Evolutionary conservation across 2,113 vertebrate species (phyloP).

Genomic region (Rhinolophus sinicus): DNA sequence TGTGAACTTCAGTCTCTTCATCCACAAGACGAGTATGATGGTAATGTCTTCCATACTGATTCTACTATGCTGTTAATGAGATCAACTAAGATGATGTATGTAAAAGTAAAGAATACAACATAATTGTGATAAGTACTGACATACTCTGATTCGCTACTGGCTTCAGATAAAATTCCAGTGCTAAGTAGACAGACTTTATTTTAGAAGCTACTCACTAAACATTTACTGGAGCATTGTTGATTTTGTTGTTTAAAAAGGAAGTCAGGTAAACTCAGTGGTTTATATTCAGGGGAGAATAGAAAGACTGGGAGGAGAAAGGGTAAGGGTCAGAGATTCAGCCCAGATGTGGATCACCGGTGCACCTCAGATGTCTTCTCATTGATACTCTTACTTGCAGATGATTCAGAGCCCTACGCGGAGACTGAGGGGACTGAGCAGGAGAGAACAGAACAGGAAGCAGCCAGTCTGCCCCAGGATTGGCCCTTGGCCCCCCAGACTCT

Average conservation of each 20-base stretch:
- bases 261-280: not conserved
- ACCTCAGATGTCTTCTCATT: not conserved
- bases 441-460: not conserved
- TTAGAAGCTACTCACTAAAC: conserved; percentile 46
- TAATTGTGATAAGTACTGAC: conserved; percentile 8
- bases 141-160: not conserved
- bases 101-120: not conserved
- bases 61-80: not conserved
- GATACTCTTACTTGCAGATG: accelerated
- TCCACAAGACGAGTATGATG: not conserved
- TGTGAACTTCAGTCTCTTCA: not conserved
- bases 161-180: not conserved
- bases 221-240: conserved; percentile 40
- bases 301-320: not conserved
- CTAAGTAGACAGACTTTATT: not conserved
- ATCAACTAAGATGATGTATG: not conserved
- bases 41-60: not conserved
- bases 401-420: not conserved
- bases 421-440: not conserved
- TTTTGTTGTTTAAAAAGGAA: conserved; percentile 35
- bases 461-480: not conserved
- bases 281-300: not conserved
- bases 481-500: not conserved
- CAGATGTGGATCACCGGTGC: too few species aligned
- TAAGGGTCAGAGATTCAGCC: not conserved